phyloP scores from a whole-genome alignment of 2,113 vertebrate genomes.

The Thomomys bottae region DNA sequence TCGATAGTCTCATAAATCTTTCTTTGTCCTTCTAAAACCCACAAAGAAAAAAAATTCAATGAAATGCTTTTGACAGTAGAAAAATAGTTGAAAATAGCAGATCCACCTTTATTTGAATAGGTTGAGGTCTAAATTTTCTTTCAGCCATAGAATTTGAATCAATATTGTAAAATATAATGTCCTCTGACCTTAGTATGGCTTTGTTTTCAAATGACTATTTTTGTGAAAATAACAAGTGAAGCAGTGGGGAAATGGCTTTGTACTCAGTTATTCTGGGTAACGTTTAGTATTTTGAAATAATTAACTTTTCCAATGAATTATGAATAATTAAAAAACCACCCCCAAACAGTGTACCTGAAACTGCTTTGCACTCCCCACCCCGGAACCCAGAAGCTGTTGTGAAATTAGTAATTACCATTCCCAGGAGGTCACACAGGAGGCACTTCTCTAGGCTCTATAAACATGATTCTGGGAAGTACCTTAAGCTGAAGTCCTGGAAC shows the following conservation, averaged over 20 bases:
- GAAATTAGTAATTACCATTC: not conserved
- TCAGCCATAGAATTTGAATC: not conserved
- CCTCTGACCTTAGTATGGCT: slow-evolving; percentile 34
- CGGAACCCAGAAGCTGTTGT: slow-evolving; percentile 3
- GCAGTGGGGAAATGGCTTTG: slow-evolving; percentile 35
- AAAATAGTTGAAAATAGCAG: not conserved
- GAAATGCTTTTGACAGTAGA: not conserved
- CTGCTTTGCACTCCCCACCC: not conserved
- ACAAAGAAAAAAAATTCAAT: not conserved
- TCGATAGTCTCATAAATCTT: too few relatives aligned
- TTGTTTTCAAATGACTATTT: slow-evolving; percentile 21
- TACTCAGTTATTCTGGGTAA: slow-evolving; percentile 45
- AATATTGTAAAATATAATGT: slow-evolving; percentile 20
- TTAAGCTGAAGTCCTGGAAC: not conserved
- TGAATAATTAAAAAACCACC: slow-evolving; percentile 37
- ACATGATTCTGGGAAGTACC: not conserved
- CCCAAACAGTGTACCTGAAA: slow-evolving; percentile 8
- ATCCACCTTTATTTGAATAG: not conserved
- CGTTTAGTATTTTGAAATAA: slow-evolving; percentile 60
- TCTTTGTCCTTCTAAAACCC: too few relatives aligned
- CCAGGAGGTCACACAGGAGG: not conserved
- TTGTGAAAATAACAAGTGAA: slow-evolving; percentile 14
- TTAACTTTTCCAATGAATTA: slow-evolving; percentile 33
- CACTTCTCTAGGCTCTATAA: not conserved
- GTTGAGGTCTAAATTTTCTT: slow-evolving; percentile 12